Conservation (phyloP, 2,797 vertebrate genomes). For the Tolypeutes matacus region DNA sequence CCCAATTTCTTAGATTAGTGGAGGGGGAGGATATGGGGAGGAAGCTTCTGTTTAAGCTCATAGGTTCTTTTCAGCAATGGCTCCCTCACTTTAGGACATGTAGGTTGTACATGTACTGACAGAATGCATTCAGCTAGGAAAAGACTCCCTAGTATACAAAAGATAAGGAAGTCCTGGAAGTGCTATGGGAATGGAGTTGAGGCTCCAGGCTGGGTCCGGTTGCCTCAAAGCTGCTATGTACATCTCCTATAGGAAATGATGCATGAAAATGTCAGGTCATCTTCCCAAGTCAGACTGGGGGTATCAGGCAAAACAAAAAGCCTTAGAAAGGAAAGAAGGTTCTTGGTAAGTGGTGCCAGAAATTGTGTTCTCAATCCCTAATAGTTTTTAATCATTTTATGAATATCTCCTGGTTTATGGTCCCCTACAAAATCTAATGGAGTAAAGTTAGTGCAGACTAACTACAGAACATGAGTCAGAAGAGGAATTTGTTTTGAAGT, state of each 20-base stretch:
- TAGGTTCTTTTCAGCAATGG: too few relatives aligned
- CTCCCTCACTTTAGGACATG: rapidly evolving
- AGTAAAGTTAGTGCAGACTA: too few relatives aligned
- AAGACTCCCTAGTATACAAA: rapidly evolving
- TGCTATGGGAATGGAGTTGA: rapidly evolving
- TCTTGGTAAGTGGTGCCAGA: background rate
- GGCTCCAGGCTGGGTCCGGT: background rate
- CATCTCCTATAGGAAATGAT: rapidly evolving
- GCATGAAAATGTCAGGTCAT: too few relatives aligned
- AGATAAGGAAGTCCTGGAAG: background rate
- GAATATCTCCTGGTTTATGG: background rate
- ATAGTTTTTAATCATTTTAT: too few relatives aligned
- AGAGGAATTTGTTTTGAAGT: background rate
- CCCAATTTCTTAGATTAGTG: background rate
- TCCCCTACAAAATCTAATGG: background rate
- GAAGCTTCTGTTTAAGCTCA: background rate
- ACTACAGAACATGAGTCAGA: too few relatives aligned
- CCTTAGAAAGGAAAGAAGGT: too few relatives aligned
- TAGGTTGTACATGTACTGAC: background rate
- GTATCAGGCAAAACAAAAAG: background rate
- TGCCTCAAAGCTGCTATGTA: rapidly evolving
- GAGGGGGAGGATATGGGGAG: too few relatives aligned
- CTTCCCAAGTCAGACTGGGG: background rate
- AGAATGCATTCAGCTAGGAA: rapidly evolving
- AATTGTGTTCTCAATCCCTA: background rate